phyloP scores from a whole-genome alignment of 2,888 invertebrate genomes.

The Agrochola lychnidis region DNA sequence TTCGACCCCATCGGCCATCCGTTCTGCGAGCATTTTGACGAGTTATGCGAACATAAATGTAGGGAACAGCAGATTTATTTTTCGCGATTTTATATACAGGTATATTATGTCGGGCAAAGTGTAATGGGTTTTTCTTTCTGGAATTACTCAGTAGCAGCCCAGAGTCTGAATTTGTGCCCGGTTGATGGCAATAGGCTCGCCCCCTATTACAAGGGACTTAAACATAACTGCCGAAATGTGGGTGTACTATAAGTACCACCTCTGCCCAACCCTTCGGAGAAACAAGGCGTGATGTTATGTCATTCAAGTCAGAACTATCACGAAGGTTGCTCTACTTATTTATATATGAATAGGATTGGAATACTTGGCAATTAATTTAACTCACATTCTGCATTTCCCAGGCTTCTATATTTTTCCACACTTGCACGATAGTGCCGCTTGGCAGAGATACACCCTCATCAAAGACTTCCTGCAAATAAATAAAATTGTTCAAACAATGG shows the following conservation, averaged over 20 bases:
- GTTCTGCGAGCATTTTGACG: no score
- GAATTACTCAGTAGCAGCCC: no score
- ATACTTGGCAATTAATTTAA: constrained; percentile 3
- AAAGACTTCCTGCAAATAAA: constrained; percentile 94
- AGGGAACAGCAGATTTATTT: no score
- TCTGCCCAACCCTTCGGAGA: no score
- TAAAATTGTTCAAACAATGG: neutral
- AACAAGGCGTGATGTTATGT: neutral
- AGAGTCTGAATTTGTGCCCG: no score
- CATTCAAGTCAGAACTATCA: neutral
- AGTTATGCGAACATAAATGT: no score
- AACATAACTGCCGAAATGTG: no score
- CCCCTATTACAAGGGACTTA: neutral
- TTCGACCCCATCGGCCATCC: no score
- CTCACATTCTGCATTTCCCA: constrained; percentile 77
- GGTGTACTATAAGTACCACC: no score
- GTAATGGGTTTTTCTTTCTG: no score
- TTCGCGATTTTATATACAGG: no score
- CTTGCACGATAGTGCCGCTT: constrained; percentile 93
- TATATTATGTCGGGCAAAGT: neutral
- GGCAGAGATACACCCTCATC: constrained; percentile 92
- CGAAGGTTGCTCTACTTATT: neutral
- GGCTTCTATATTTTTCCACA: constrained; percentile 92
- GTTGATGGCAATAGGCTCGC: no score
- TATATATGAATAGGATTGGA: neutral